Base-by-base conservation (phyloP, 2,797 vertebrate genomes). In the Leptatherina wallacei region DNA sequence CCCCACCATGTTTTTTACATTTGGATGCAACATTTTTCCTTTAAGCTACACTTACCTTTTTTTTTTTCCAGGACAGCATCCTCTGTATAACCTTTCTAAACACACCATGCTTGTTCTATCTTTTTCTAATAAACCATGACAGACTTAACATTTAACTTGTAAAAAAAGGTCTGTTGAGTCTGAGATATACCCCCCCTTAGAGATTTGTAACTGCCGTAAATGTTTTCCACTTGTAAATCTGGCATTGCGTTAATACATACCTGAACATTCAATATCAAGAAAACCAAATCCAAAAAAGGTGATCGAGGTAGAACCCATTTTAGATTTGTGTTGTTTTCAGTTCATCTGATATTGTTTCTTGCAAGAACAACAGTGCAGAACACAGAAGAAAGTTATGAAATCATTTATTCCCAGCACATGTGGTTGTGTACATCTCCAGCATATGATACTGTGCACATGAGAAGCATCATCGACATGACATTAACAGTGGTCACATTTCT, bases 361-460 rank as follows among this genome's bases (percentile, higher is more conserved):
- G 13, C 4, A 20, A 35, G 22, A 44, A 69, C 44, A 52, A 79
- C 13, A 5, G 71, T 65, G 3, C 70, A 75, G n/a, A 58, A 86
- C 49, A 85, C 55, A 29, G 71, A 67, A 55, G 22, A 81, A 88
- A 91, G 87, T 90, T 95, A 94, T 94, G 93, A 93, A 94, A 94
- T 93, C 86, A 92, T 92, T 95, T 95, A 95, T 95, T 95, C 94
- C 91, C 94, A 91, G 90, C 90, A 93, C 91, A 93, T 91, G 91
- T 92, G 91, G 88, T 91, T 90, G 89, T 93, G 92, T 91, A 94
- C 92, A 92, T 93, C 87, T 90, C 92, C 91, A 93, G 86, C 91
- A 90, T 92, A 92, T 78, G 76, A 77, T 88, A 91, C 91, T 90
- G 89, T 89, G 89, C 87, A 91, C 91, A 92, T 77, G 84, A 91